Evolutionary conservation across 2,113 vertebrate species (phyloP).

Genomic region (Microtus oregoni): DNA sequence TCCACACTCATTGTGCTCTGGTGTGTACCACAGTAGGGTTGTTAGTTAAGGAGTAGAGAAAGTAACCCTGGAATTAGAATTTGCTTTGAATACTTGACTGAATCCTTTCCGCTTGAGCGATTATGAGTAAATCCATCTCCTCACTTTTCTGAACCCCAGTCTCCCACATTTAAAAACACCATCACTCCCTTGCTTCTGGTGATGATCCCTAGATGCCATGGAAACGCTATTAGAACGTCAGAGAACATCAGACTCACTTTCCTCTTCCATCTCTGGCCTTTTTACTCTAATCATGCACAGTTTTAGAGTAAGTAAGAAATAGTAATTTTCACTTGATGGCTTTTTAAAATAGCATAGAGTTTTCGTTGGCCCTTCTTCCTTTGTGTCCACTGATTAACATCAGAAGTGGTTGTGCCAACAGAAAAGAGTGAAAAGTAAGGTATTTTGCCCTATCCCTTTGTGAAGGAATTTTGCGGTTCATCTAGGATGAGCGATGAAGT

Average conservation of each 20-base stretch:
- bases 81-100: background rate
- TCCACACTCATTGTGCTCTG: background rate
- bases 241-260: background rate
- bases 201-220: background rate
- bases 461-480: slow-evolving; percentile 13
- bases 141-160: background rate
- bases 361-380: background rate
- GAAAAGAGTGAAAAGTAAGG: slow-evolving; percentile 38
- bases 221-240: background rate
- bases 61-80: background rate
- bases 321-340: background rate
- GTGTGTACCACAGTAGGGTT: background rate
- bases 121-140: background rate
- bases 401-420: slow-evolving; percentile 21
- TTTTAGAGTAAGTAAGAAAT: slow-evolving; percentile 16
- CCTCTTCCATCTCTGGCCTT: background rate
- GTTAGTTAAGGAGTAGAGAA: background rate
- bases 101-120: background rate
- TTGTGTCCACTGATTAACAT: slow-evolving; percentile 1
- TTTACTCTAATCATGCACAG: background rate
- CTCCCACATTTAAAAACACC: background rate
- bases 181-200: background rate
- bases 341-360: background rate
- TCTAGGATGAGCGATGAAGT: background rate
- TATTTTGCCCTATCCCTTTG: background rate